Evolutionary conservation across 2,888 invertebrate genomes (phyloP), one percentile per base, ranked within the genome.

Genomic region (Drosophila aldrichi): DNA sequence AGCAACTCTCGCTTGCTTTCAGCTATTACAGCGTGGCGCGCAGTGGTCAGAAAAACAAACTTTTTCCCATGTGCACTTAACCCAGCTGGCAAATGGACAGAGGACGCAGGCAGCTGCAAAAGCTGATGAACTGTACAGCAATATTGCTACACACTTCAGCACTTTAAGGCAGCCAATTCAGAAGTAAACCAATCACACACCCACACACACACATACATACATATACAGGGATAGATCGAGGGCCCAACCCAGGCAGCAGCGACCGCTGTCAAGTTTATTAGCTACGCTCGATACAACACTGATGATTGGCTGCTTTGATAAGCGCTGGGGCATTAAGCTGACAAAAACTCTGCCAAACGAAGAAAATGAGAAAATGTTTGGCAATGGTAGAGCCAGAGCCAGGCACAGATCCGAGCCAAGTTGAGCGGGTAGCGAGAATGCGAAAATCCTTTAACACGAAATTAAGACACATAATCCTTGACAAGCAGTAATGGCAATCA

Each of bases 401-500:
- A 5, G 41, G 36, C 36, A 34, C 66, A n/a, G 25, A 54, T 16
- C 52, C n/a, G 38, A 38, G 43, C 38, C 36, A 29, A 51, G 34
- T n/a, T 43, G 57, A 22, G 43, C 48, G 60, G 52, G 36, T 29
- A 46, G 54, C 58, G 64, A 82, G 87, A 80, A 85, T 74, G 81
- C 72, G 80, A 59, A 87, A 87, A 88, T 88, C 86, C 86, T 86
- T 88, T 87, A 87, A 87, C 86, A 87, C 86, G 84, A 87, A 83
- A 87, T 88, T 87, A 87, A 87, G 86, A 86, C 74, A 77, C 72
- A 77, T 87, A 87, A 87, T 87, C 86, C 86, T 62, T 88, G 86
- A 88, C 88, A 88, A 86, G 86, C 83, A 83, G 86, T 86, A 87
- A 88, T 87, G 86, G 83, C 82, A 86, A 87, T 87, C 86, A 82